phyloP scores from a whole-genome alignment of 37 sponge, comb jelly and placozoan genomes.

The Crambe crambe region DNA sequence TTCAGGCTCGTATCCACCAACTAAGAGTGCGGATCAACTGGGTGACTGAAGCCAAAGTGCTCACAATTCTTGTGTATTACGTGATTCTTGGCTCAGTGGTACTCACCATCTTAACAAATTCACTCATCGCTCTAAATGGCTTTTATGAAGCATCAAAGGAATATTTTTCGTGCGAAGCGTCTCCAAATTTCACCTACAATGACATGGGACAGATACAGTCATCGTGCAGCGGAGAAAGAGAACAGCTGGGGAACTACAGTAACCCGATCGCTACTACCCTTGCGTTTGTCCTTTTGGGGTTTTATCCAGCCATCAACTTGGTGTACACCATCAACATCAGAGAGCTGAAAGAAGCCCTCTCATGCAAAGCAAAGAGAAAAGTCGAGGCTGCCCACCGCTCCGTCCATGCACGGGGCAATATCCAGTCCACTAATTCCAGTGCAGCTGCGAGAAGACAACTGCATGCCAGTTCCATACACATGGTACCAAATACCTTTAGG shows the following conservation, averaged over 20 bases:
- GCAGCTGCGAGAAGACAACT: background rate
- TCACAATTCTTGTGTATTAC: conserved; percentile 24
- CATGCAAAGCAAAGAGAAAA: background rate
- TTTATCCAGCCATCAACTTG: conserved; percentile 19
- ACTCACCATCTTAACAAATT: conserved; percentile 4
- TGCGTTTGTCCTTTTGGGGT: conserved; percentile 16
- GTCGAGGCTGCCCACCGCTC: conserved; percentile 1
- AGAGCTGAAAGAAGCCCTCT: conserved; percentile 2
- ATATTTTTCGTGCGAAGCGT: conserved; percentile 11
- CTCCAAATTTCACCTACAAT: background rate
- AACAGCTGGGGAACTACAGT: background rate
- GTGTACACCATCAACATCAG: conserved; percentile 3
- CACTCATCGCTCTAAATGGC: background rate
- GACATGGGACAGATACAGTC: background rate
- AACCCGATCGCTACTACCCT: conserved; percentile 21
- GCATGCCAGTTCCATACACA: background rate
- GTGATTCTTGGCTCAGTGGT: conserved; percentile 7
- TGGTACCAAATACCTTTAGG: too few relatives aligned
- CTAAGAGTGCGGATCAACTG: background rate
- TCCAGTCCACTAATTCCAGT: too few relatives aligned
- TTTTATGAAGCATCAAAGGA: background rate
- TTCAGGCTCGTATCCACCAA: background rate
- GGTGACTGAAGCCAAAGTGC: conserved; percentile 7
- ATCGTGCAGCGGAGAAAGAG: background rate
- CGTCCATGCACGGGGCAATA: too few relatives aligned